A percentile compares a stretch with the other conserved stretches of the same genome.
phyloP scores from a whole-genome alignment of 2,888 invertebrate species.

The Corbicula japonica region DNA sequence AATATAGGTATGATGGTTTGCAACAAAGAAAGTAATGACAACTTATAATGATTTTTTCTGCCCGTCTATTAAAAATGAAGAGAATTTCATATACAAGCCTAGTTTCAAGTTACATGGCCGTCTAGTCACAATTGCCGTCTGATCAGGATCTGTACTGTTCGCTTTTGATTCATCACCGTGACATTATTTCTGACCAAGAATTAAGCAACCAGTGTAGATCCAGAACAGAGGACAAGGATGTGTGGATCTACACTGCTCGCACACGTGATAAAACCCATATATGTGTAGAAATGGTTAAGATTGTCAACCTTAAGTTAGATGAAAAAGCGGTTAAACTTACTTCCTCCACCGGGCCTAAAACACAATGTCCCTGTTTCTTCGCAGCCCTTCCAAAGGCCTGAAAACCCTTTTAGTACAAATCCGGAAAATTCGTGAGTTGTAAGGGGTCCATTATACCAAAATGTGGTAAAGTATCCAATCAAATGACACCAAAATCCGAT shows the following conservation, averaged over 20 bases:
- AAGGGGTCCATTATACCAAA: constrained; percentile 55
- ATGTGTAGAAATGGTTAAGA: background rate
- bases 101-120: too few species aligned
- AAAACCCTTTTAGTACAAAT: constrained; percentile 53
- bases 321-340: constrained; percentile 20
- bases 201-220: background rate
- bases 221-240: background rate
- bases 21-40: too few species aligned
- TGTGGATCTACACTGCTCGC: background rate
- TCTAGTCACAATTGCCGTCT: too few species aligned
- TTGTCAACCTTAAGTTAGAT: background rate
- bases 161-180: background rate
- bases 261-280: background rate
- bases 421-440: constrained; percentile 39
- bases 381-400: constrained; percentile 66
- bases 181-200: background rate
- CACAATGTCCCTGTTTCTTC: constrained; percentile 61
- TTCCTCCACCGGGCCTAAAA: constrained; percentile 52
- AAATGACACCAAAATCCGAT: constrained; percentile 52
- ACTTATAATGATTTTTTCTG: too few species aligned
- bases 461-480: constrained; percentile 51
- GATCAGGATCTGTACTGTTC: background rate
- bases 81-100: too few species aligned
- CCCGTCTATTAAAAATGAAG: too few species aligned
- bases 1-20: too few species aligned